Evolutionary conservation across 1,140 invertebrate species (phyloP), one percentile per base, ranked within the genome.

Genomic region (Leptonema lineaticorne): DNA sequence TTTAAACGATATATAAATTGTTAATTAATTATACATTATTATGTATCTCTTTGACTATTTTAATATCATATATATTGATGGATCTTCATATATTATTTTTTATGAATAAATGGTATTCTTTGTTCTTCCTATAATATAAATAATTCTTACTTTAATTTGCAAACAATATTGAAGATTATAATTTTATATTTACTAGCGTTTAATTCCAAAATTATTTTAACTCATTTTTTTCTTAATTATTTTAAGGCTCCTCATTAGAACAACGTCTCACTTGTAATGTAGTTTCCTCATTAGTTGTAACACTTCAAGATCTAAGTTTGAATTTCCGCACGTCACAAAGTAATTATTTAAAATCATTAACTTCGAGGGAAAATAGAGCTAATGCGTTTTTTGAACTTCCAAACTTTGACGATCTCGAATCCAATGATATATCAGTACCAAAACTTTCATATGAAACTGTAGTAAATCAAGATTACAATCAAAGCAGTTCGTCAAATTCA

Each of bases 311-410:
- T 58, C 79, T 96, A 41, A 94, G 93, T 6, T 77, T 87, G 8
- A 87, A 86, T 58, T 97, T 96, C 76, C 85, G 93, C 74, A 85
- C 86, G 60, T 89, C 90, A 27, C 95, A 97, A 79, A 94, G 90
- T 73, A 85, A 85, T 73, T 97, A 96, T 79, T 80, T 97, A 67
- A 87, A 88, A 81, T 88, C 94, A 74, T 82, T 96, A 5, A 93
- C 95, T 73, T 91, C 89, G 0, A 86, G 94, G 74, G 94, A 96
- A 81, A 93, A 96, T 75, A 84, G 93, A 70, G 94, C 93, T 24
- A 91, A 91, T 69, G 88, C 92, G 26, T 96, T 93, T 79, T 95
- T 96, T 77, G 88, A 88, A 70, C 76, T 86, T 57, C 83, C 84
- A 7, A 85, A 85, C 70, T 84, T 87, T 45, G 86, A 87, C 68